Conservation (phyloP, 2,888 invertebrate species). For the Actias luna region DNA sequence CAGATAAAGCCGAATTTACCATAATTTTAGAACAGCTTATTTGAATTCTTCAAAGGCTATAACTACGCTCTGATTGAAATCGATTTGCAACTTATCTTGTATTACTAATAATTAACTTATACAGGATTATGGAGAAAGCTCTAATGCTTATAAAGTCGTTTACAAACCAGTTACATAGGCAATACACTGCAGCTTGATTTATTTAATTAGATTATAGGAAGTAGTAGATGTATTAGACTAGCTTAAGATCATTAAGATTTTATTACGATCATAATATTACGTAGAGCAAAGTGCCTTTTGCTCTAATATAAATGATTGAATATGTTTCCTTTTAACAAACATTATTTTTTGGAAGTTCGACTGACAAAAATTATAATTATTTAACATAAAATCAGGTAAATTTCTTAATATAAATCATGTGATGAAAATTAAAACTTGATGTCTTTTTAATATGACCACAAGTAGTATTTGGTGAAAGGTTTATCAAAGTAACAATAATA, state of each 20-base stretch:
- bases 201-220: constrained; percentile 62
- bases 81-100: constrained; percentile 2
- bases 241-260: neutral
- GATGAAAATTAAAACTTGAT: too few species aligned
- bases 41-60: too few species aligned
- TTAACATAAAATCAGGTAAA: too few species aligned
- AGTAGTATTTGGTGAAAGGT: too few species aligned
- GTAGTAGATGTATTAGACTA: constrained; percentile 18
- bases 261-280: constrained; percentile 7
- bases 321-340: neutral
- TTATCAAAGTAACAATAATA: too few species aligned
- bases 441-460: too few species aligned
- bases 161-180: constrained; percentile 48
- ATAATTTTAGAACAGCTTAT: too few species aligned
- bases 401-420: too few species aligned
- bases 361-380: too few species aligned
- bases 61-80: too few species aligned
- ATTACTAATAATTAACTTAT: constrained; percentile 18
- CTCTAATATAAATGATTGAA: neutral
- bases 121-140: constrained; percentile 45
- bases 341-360: neutral
- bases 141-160: constrained; percentile 38
- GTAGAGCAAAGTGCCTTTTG: neutral
- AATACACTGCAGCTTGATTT: constrained; percentile 44
- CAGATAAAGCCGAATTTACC: too few species aligned